phyloP scores from a whole-genome alignment of 92 coral and sea anemone genomes.

The Porites divaricata region DNA sequence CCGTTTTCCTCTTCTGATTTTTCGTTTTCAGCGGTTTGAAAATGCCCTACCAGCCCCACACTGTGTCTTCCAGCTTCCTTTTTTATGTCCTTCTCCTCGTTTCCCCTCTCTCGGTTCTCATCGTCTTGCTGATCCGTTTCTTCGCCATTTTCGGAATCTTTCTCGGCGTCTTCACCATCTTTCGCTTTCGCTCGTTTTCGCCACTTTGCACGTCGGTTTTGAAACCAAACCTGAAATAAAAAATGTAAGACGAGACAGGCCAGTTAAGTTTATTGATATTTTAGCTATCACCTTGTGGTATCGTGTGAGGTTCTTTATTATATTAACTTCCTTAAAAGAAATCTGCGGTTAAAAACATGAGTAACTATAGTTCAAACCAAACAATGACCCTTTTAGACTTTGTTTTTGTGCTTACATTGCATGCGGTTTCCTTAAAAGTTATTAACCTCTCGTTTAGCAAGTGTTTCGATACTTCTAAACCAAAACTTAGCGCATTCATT shows the following conservation, averaged over 20 bases:
- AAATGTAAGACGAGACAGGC: not conserved
- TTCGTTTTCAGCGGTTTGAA: slow-evolving; percentile 29
- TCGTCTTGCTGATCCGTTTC: slow-evolving; percentile 36
- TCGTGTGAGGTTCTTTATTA: slow-evolving; percentile 13
- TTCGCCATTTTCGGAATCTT: slow-evolving; percentile 53
- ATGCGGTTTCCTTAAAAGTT: not conserved
- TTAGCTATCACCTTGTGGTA: slow-evolving; percentile 3
- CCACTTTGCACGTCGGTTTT: slow-evolving; percentile 98
- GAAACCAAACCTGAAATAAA: slow-evolving; percentile 93
- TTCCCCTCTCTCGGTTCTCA: slow-evolving; percentile 16
- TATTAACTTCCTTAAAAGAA: not conserved
- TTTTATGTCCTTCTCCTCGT: slow-evolving; percentile 4
- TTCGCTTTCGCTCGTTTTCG: slow-evolving; percentile 90
- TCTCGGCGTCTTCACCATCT: slow-evolving; percentile 57
- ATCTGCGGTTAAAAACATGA: not conserved
- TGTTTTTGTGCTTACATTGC: not conserved
- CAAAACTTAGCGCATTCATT: not conserved
- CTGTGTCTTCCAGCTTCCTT: not conserved
- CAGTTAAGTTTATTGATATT: not conserved
- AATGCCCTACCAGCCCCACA: not conserved
- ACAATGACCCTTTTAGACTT: not conserved
- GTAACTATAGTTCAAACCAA: slow-evolving; percentile 1
- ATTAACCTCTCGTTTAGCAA: slow-evolving; percentile 7
- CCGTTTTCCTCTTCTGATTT: slow-evolving; percentile 7
- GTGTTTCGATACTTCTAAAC: slow-evolving; percentile 5